Conservation (phyloP, 2,797 vertebrate genomes). For the Notolepis coatsorum region DNA sequence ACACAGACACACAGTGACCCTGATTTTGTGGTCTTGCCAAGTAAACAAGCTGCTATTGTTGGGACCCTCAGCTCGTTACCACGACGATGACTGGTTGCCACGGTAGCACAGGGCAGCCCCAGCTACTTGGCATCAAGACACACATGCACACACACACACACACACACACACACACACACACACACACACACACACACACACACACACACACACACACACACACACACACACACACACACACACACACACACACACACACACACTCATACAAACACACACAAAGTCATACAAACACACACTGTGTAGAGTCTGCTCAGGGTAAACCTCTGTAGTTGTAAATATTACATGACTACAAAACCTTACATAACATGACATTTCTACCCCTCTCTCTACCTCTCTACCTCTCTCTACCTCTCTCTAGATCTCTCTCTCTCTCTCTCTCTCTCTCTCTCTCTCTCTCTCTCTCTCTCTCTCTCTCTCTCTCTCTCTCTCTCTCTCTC, state of each 20-base stretch:
- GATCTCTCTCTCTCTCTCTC: too few relatives aligned
- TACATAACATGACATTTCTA: too few relatives aligned
- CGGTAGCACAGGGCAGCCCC: constrained; percentile 12
- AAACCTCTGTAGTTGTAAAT: too few relatives aligned
- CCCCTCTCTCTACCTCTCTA: too few relatives aligned
- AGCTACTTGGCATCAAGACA: constrained; percentile 17
- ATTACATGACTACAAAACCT: too few relatives aligned
- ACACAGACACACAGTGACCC: constrained; percentile 24
- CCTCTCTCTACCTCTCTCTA: too few relatives aligned
- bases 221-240: background rate
- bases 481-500: too few relatives aligned
- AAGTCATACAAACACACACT: too few relatives aligned
- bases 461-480: too few relatives aligned
- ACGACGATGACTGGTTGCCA: constrained; percentile 42
- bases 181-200: background rate
- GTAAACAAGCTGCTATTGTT: constrained; percentile 65
- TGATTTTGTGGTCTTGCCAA: constrained; percentile 32
- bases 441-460: too few relatives aligned
- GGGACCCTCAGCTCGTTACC: constrained; percentile 35
- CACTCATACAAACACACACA: background rate
- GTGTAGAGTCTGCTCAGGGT: too few relatives aligned
- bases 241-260: background rate
- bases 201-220: background rate
- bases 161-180: constrained; percentile 10
- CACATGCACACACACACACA: constrained; percentile 24